These are phyloP conservation scores for Neelides folsomi DNA, from an alignment of 2,888 invertebrate species.

Conservation along the genomic window DNA sequence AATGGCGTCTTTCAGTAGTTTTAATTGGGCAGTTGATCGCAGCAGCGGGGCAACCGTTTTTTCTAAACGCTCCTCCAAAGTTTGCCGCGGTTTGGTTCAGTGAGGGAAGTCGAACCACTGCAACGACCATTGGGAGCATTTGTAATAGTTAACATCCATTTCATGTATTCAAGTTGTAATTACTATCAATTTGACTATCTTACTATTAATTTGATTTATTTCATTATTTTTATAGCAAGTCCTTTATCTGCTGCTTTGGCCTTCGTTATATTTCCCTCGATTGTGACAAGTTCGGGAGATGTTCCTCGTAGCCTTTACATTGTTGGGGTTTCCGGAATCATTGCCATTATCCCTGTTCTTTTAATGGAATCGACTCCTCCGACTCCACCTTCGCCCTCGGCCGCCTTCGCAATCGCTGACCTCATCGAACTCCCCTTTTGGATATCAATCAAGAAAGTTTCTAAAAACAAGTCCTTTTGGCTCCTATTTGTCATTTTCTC, in stretches of 20 bases:
- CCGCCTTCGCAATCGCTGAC: conserved; percentile 13
- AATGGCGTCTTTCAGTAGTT: conserved; percentile 8
- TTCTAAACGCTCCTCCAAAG: conserved; percentile 17
- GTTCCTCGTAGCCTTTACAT: neutral
- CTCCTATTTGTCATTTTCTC: conserved; percentile 12
- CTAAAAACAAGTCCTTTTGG: conserved; percentile 11
- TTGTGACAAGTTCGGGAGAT: neutral
- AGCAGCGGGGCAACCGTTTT: conserved; percentile 15
- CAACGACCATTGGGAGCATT: conserved; percentile 15
- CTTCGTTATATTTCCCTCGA: conserved; percentile 13
- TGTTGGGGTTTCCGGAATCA: conserved; percentile 6
- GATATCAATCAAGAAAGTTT: conserved; percentile 10
- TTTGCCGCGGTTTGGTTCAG: conserved; percentile 18
- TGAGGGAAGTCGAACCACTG: conserved; percentile 12
- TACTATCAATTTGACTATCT: too few relatives aligned
- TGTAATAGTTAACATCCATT: conserved; percentile 9
- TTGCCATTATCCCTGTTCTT: conserved; percentile 12
- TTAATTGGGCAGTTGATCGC: conserved; percentile 16
- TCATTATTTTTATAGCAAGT: conserved; percentile 12
- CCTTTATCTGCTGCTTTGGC: conserved; percentile 14
- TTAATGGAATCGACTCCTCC: conserved; percentile 9
- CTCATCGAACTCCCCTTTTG: conserved; percentile 14
- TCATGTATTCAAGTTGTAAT: too few relatives aligned
- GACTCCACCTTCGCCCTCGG: conserved; percentile 17
- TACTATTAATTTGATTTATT: neutral